Evolutionary conservation across 1,140 invertebrate genomes (phyloP).

Genomic region (Neotoxoptera formosana): DNA sequence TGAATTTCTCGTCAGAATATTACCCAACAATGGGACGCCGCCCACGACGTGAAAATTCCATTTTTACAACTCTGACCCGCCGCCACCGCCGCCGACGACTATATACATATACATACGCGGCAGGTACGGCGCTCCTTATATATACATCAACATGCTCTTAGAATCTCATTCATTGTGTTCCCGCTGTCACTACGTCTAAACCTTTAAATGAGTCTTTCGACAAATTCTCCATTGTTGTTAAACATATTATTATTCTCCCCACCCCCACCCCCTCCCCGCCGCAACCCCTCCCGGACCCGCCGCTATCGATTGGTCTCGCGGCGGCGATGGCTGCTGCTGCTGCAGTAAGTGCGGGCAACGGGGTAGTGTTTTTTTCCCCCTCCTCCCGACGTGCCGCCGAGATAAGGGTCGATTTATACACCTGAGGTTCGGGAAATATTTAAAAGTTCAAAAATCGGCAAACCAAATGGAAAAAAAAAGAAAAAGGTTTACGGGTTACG

Average conservation of each 20-base stretch:
- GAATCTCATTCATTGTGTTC: conserved; percentile 1
- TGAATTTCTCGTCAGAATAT: neutral
- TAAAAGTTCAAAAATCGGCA: conserved; percentile 55
- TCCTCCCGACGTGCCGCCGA: neutral
- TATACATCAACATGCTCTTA: neutral
- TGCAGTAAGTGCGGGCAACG: neutral
- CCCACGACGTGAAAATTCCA: neutral
- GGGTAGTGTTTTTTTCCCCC: neutral
- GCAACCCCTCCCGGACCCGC: no score
- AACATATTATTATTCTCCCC: conserved; percentile 17
- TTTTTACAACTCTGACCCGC: neutral
- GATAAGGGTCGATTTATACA: conserved; percentile 51
- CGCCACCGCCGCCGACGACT: no score
- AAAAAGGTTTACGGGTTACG: conserved; percentile 41
- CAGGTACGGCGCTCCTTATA: neutral
- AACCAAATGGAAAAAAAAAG: conserved; percentile 32
- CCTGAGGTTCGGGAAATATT: conserved; percentile 52
- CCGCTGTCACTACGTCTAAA: conserved; percentile 32
- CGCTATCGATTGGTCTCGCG: neutral
- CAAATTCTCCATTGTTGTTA: conserved; percentile 51
- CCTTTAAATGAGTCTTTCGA: conserved; percentile 49
- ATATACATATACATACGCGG: no score
- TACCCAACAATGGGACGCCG: neutral
- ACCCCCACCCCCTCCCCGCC: neutral
- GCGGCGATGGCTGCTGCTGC: no score